phyloP scores from a whole-genome alignment of 2,888 invertebrate genomes.

The Sabatieria punctata region DNA sequence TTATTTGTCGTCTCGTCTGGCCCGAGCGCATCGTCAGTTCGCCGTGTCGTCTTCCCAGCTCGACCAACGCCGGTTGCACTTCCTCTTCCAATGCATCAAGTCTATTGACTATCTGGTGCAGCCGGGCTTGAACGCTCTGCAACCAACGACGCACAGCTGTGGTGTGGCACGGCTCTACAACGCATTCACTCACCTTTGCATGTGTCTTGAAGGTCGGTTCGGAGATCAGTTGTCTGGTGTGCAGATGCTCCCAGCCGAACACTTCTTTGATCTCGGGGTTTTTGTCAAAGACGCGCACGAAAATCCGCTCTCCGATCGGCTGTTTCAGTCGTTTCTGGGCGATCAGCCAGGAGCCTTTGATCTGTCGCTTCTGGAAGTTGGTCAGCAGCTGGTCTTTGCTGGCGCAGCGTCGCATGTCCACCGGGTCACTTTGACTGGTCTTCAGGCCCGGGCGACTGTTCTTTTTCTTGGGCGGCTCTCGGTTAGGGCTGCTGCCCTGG shows the following conservation, averaged over 20 bases:
- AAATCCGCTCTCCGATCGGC: not conserved
- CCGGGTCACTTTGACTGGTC: not conserved
- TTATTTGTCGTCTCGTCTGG: too few relatives aligned
- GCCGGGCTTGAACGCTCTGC: too few relatives aligned
- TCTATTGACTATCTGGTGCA: too few relatives aligned
- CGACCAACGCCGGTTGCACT: not conserved
- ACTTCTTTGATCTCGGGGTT: not conserved
- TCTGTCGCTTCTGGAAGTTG: not conserved
- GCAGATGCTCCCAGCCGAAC: too few relatives aligned
- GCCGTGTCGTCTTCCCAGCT: not conserved
- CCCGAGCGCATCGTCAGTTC: not conserved
- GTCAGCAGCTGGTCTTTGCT: not conserved
- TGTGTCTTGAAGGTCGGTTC: too few relatives aligned
- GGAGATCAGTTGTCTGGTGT: too few relatives aligned
- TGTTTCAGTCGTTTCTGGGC: too few relatives aligned
- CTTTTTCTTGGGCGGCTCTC: conserved; percentile 1
- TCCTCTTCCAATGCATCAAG: not conserved
- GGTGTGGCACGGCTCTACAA: too few relatives aligned
- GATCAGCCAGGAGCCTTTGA: not conserved
- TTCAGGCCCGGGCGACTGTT: not conserved
- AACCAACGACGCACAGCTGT: too few relatives aligned
- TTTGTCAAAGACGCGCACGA: not conserved
- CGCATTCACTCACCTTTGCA: too few relatives aligned
- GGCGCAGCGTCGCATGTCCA: too few relatives aligned
- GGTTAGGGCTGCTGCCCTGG: too few relatives aligned